A percentile compares a stretch with the other conserved stretches of the same genome.
Conservation (phyloP, 2,888 invertebrate species). For the Ophioninae sp. region DNA sequence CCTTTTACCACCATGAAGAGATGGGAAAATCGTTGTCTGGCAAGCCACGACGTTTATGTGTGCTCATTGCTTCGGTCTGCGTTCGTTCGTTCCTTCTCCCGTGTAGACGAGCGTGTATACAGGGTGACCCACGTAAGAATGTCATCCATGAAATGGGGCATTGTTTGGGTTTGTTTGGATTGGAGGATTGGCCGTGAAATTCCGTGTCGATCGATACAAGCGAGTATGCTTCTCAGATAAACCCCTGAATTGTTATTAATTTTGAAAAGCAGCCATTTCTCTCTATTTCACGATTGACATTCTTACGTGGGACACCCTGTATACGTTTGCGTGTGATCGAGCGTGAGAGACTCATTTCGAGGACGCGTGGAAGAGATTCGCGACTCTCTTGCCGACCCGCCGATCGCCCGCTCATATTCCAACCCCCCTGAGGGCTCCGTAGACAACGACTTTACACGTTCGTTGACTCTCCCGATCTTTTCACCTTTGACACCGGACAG, state of each 20-base stretch:
- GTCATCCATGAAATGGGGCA: constrained; percentile 25
- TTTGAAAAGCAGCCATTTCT: too few species aligned
- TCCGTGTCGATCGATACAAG: too few species aligned
- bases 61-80: constrained; percentile 38
- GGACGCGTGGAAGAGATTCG: constrained; percentile 57
- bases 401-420: constrained; percentile 43
- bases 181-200: too few species aligned
- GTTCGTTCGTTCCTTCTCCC: neutral
- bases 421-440: constrained; percentile 26
- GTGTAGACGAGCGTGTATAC: neutral
- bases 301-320: too few species aligned
- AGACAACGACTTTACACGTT: constrained; percentile 42
- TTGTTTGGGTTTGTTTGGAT: too few species aligned
- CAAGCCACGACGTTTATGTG: constrained; percentile 32
- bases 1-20: constrained; percentile 49
- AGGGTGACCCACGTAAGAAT: too few species aligned
- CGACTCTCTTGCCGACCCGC: constrained; percentile 38
- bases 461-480: constrained; percentile 44
- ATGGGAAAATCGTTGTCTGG: constrained; percentile 63
- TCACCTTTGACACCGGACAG: constrained; percentile 45
- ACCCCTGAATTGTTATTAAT: too few species aligned
- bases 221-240: too few species aligned
- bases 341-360: constrained; percentile 67
- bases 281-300: too few species aligned
- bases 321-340: constrained; percentile 51